A percentile compares a stretch with the other conserved stretches of the same genome.
These are phyloP conservation scores for Phrynocephalus versicolor DNA, from an alignment of 2,113 vertebrate species.

Conservation along the genomic window DNA sequence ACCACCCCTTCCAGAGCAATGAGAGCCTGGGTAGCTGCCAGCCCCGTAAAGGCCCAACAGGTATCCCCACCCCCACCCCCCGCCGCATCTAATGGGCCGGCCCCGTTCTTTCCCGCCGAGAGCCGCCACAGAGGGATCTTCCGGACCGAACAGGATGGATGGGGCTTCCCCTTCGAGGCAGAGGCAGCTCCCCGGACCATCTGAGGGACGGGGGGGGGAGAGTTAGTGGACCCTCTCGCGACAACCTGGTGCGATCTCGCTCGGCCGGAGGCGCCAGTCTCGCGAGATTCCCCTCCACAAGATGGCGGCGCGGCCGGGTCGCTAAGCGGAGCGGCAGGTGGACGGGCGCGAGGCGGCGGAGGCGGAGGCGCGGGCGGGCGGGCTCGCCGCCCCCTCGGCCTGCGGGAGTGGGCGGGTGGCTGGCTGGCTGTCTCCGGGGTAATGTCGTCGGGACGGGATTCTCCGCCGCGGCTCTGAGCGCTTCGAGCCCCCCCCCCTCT, in stretches of 20 bases:
- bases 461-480: slow-evolving; percentile 59
- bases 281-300: slow-evolving; percentile 37
- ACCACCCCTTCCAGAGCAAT: no score
- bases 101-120: not conserved
- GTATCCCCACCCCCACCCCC: no score
- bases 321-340: slow-evolving; percentile 18
- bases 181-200: accelerated
- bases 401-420: no score
- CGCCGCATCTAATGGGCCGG: no score
- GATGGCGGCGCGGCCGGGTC: slow-evolving; percentile 48
- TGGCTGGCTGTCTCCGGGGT: slow-evolving; percentile 44
- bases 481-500: slow-evolving; percentile 63
- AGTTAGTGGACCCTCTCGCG: slow-evolving; percentile 33
- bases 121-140: no score
- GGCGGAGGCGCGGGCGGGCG: not conserved
- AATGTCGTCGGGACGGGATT: slow-evolving; percentile 59
- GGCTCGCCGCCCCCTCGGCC: not conserved
- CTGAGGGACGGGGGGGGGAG: not conserved
- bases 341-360: slow-evolving; percentile 24
- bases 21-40: no score
- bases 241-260: not conserved
- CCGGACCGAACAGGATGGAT: no score
- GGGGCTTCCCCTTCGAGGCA: no score
- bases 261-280: not conserved
- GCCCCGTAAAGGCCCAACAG: no score